Base-by-base conservation (phyloP, 2,888 invertebrate genomes). In the Scotopteryx bipunctaria region DNA sequence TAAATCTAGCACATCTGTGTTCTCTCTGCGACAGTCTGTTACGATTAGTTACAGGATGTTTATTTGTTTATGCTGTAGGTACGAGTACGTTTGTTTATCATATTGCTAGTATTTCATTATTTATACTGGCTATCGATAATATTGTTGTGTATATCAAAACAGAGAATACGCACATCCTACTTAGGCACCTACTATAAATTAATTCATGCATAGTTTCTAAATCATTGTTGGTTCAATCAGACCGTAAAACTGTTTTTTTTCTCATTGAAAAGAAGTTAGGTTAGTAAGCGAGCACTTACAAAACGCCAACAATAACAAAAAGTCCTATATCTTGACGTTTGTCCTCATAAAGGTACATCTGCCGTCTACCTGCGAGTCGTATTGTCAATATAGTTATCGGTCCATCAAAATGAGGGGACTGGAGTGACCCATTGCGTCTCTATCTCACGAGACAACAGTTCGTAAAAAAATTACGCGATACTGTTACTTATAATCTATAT, bases 11-110 rank as follows among this genome's bases (percentile, higher is more conserved):
- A 62, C 83, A 81, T 83, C 78, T 85, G 84, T 78, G 80, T 75
- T 72, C 65, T 71, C 73, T 81, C 80, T 61, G 48, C 55, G 51
- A 55, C 56, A 61, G 56, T 43, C 59, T 43, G 43, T 52, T 59
- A 64, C 73, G 78, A 83, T 83, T 82, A 82, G 78, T 77, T 72
- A 70, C 74, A 74, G 81, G 82, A 81, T 83, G 82, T 84, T 84
- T 83, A 75, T 71, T 63, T 65, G 61, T 62, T 63, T 58, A 23
- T 32, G 17, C 38, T 37, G 14, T 40, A n/a, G n/a, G n/a, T n/a
- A n/a, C n/a, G n/a, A n/a, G n/a, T n/a, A n/a, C n/a, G 9, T 9
- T 25, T 25, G 40, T 32, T 38, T 32, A 25, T 17, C 16, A n/a
- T n/a, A n/a, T n/a, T n/a, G n/a, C 9, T 29, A 6, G 27, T 40